These are phyloP conservation scores for Eilema sororculum DNA, from an alignment of 2,888 invertebrate genomes.

Conservation along the genomic window DNA sequence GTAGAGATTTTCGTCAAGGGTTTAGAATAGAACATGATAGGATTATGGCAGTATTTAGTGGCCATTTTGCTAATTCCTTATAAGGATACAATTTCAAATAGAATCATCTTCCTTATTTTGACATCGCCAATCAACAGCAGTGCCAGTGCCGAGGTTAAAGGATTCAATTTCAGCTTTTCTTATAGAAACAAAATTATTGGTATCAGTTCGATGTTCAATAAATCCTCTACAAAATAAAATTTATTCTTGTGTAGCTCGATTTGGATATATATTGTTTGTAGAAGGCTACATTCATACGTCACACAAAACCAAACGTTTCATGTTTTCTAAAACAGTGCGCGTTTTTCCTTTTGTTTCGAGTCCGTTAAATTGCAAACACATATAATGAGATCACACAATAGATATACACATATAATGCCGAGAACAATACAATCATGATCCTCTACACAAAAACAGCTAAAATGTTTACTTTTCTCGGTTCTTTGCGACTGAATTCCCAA, in stretches of 20 bases:
- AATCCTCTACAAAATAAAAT: neutral
- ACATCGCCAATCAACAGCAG: too few relatives aligned
- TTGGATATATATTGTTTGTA: neutral
- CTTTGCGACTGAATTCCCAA: conserved; percentile 63
- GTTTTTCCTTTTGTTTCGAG: conserved; percentile 19
- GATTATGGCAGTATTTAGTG: too few relatives aligned
- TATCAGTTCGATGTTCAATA: too few relatives aligned
- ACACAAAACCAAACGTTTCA: neutral
- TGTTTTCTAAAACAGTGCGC: conserved; percentile 14
- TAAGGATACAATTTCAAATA: too few relatives aligned
- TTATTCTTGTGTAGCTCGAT: neutral
- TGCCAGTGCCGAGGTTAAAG: too few relatives aligned
- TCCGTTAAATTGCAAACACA: conserved; percentile 42
- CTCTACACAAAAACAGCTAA: conserved; percentile 36
- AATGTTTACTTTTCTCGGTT: conserved; percentile 50
- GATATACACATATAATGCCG: conserved; percentile 24
- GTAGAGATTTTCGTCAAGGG: too few relatives aligned
- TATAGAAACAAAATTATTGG: too few relatives aligned
- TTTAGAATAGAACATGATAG: too few relatives aligned
- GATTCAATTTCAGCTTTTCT: too few relatives aligned
- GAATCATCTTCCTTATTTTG: too few relatives aligned
- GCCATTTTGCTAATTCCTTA: too few relatives aligned
- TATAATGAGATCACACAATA: conserved; percentile 38
- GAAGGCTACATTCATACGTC: neutral
- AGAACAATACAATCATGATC: conserved; percentile 32